A percentile compares a stretch with the other conserved stretches of the same genome.
Conservation (phyloP, 2,888 invertebrate genomes). For the Nomada goodeniana region DNA sequence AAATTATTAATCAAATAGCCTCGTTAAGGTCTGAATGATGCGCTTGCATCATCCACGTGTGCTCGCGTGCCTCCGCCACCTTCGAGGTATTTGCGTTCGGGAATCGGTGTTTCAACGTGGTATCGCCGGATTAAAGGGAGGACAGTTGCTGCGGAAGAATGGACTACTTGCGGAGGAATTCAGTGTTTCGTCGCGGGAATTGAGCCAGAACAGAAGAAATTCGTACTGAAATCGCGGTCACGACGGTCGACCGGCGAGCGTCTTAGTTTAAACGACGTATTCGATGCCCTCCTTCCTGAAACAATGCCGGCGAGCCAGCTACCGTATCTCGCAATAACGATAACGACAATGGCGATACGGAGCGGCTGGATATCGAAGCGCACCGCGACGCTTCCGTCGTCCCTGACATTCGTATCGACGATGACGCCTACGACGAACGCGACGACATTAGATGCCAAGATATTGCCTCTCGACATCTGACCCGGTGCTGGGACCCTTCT, state of each 20-base stretch:
- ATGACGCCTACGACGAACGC: neutral
- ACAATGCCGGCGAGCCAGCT: conserved; percentile 35
- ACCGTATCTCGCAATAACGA: conserved; percentile 28
- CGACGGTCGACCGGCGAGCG: conserved; percentile 35
- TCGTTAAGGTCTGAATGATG: conserved; percentile 25
- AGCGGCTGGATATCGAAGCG: conserved; percentile 25
- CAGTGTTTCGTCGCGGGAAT: conserved; percentile 6
- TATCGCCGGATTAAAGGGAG: neutral
- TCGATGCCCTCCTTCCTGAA: conserved; percentile 36
- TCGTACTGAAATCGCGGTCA: conserved; percentile 1
- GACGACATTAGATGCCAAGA: neutral
- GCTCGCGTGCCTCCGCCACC: neutral
- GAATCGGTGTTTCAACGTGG: too few relatives aligned
- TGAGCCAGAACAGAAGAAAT: conserved; percentile 24
- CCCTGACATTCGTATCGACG: neutral
- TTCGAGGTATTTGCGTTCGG: neutral
- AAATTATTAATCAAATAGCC: conserved; percentile 31
- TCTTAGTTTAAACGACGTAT: conserved; percentile 7
- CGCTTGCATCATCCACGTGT: neutral
- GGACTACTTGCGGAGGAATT: conserved; percentile 26
- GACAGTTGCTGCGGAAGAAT: conserved; percentile 13
- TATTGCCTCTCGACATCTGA: too few relatives aligned
- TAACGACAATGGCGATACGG: conserved; percentile 12
- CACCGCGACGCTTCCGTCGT: conserved; percentile 23
- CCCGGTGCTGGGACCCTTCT: too few relatives aligned